phyloP scores from a whole-genome alignment of 30 jellyfish, hydroid and myxozoan species.

The Nemopilema nomurai region DNA sequence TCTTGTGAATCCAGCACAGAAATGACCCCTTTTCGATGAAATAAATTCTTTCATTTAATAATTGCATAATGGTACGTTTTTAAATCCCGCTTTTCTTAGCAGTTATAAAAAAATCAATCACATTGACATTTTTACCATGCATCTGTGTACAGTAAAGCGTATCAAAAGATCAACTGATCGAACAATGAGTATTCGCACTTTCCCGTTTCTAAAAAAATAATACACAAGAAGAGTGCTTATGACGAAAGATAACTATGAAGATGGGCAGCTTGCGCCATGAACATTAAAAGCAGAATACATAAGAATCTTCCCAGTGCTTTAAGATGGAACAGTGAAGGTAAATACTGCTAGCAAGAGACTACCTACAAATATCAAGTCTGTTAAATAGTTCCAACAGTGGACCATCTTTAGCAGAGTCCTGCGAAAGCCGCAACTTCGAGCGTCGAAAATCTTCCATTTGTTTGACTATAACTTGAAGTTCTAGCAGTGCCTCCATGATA shows the following conservation, averaged over 20 bases:
- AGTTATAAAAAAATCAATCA: too few species aligned
- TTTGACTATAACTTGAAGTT: not conserved
- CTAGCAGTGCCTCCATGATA: not conserved
- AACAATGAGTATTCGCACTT: not conserved
- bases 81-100: too few species aligned
- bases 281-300: not conserved
- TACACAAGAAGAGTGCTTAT: too few species aligned
- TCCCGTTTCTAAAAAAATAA: not conserved
- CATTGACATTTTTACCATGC: too few species aligned
- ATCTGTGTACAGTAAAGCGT: too few species aligned
- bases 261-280: not conserved
- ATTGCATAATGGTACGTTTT: too few species aligned
- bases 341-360: not conserved
- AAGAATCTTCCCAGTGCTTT: too few species aligned
- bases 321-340: too few species aligned
- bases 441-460: not conserved
- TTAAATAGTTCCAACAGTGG: not conserved
- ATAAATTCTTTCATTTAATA: too few species aligned
- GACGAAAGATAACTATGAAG: too few species aligned
- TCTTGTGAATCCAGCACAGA: too few species aligned
- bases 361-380: not conserved
- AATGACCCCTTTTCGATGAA: too few species aligned
- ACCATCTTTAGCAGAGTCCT: not conserved
- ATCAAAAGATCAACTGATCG: not conserved
- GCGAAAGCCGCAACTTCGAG: not conserved